Conservation (phyloP, 2,797 vertebrate genomes). For the Gadopsis marmoratus region DNA sequence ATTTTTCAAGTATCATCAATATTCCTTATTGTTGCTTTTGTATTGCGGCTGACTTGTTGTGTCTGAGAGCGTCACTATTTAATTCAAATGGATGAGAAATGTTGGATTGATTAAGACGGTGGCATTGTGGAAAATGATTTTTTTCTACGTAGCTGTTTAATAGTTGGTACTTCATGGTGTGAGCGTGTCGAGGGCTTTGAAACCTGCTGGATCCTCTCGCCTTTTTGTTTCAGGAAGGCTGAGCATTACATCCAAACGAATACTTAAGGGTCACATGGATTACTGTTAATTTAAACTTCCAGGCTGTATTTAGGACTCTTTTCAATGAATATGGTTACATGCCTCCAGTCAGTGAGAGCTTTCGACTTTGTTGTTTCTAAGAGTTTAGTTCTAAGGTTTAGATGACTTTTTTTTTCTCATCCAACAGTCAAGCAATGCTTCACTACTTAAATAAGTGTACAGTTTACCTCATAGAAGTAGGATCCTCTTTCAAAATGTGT, state of each 20-base stretch:
- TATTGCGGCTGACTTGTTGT: neutral
- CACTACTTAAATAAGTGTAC: neutral
- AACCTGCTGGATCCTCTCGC: neutral
- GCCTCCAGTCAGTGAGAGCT: conserved; percentile 1
- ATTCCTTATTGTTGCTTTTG: neutral
- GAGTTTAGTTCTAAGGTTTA: neutral
- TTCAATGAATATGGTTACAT: neutral
- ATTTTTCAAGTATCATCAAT: conserved; percentile 58
- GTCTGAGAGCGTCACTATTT: neutral
- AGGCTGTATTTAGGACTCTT: neutral
- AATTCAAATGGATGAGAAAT: neutral
- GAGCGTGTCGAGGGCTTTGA: neutral
- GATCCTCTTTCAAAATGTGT: conserved; percentile 4
- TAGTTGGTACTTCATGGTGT: neutral
- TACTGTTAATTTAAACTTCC: conserved; percentile 2
- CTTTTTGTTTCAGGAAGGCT: neutral
- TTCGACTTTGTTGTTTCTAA: neutral
- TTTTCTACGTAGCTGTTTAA: neutral
- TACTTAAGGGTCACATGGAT: neutral
- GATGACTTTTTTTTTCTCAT: neutral
- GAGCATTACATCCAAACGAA: neutral
- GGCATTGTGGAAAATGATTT: neutral
- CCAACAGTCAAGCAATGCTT: neutral
- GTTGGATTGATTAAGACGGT: neutral
- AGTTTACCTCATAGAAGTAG: conserved; percentile 12